These are phyloP conservation scores for Amphipyra berbera DNA, from an alignment of 2,888 invertebrate species.

Conservation along the genomic window DNA sequence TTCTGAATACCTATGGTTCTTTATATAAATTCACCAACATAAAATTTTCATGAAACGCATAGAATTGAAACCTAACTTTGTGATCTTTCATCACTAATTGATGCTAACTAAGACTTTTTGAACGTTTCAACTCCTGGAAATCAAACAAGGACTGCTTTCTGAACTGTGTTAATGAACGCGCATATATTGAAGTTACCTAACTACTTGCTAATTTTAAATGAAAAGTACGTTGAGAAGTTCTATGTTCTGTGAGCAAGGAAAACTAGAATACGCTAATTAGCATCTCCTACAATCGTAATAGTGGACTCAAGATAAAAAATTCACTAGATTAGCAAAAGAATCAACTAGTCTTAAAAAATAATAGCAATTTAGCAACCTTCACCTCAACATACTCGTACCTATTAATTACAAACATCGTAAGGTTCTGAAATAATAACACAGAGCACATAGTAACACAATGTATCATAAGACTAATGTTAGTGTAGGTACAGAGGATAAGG, in stretches of 20 bases:
- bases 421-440: neutral
- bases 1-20: neutral
- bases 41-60: constrained; percentile 14
- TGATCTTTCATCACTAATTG: constrained; percentile 30
- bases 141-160: constrained; percentile 14
- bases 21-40: neutral
- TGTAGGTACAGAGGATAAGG: too few species aligned
- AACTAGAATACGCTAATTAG: neutral
- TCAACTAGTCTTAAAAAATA: neutral
- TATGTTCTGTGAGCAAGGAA: neutral
- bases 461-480: neutral
- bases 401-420: neutral
- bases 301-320: too few species aligned
- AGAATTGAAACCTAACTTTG: constrained; percentile 17
- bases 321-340: too few species aligned
- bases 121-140: constrained; percentile 23
- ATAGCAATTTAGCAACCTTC: neutral
- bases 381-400: neutral
- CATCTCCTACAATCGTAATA: too few species aligned
- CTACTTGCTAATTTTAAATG: constrained; percentile 10
- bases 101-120: constrained; percentile 41
- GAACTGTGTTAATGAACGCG: constrained; percentile 38
- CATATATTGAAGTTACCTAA: constrained; percentile 23
- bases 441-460: neutral
- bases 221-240: constrained; percentile 13